Evolutionary conservation across 2,113 vertebrate genomes (phyloP).

Genomic region (Lathamus discolor): DNA sequence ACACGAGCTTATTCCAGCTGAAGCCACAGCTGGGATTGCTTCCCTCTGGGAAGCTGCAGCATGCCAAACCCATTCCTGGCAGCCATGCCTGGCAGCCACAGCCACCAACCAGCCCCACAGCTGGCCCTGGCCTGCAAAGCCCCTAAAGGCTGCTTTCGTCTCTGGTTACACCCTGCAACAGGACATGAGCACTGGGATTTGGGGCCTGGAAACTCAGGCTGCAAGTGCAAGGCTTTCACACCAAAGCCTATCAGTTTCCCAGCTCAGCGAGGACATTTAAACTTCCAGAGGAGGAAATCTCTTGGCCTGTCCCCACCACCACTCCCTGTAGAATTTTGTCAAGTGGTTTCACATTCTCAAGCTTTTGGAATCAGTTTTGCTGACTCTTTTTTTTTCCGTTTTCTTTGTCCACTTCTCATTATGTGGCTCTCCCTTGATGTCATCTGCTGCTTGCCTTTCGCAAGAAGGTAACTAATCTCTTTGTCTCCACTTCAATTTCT

Average conservation of each 20-base stretch:
- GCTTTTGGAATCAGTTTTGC: not conserved
- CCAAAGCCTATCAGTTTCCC: not conserved
- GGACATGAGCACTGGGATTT: not conserved
- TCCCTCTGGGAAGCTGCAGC: not conserved
- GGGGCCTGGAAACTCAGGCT: not conserved
- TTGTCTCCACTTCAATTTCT: not conserved
- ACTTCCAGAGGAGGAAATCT: not conserved
- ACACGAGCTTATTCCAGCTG: not conserved
- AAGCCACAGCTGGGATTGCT: not conserved
- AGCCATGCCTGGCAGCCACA: not conserved
- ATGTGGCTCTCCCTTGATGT: not conserved
- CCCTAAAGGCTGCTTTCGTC: not conserved
- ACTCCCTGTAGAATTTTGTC: not conserved
- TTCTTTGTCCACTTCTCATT: not conserved
- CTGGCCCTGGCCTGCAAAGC: not conserved
- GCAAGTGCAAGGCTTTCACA: not conserved
- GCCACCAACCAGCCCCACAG: not conserved
- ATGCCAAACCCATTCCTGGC: not conserved
- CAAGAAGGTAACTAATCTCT: slow-evolving; percentile 47
- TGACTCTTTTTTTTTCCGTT: not conserved
- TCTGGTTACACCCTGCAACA: not conserved
- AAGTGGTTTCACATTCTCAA: not conserved
- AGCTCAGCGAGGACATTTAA: not conserved
- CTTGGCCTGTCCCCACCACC: not conserved
- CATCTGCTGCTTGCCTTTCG: rapidly evolving